Evolutionary conservation across 1,140 invertebrate species (phyloP).

Genomic region (Tribolium castaneum): DNA sequence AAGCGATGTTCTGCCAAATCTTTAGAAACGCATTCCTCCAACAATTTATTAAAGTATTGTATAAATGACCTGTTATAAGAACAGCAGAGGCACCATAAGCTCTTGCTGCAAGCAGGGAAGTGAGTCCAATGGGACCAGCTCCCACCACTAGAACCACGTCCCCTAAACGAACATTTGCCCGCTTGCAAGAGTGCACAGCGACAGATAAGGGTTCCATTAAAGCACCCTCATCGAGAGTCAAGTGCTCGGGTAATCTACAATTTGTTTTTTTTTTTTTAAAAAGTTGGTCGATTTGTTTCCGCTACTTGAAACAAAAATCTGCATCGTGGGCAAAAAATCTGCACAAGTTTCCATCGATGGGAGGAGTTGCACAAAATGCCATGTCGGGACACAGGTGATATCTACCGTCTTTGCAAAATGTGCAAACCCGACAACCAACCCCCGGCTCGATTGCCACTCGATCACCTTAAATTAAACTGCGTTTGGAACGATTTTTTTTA

Average conservation of each 20-base stretch:
- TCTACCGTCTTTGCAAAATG: slow-evolving; percentile 85
- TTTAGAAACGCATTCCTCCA: slow-evolving; percentile 58
- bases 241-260: slow-evolving; percentile 86
- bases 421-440: slow-evolving; percentile 85
- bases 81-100: slow-evolving; percentile 88
- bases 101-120: slow-evolving; percentile 85
- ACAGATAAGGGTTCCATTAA: slow-evolving; percentile 92
- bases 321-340: slow-evolving; percentile 89
- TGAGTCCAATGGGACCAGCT: slow-evolving; percentile 91
- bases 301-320: slow-evolving; percentile 92
- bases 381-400: slow-evolving; percentile 94
- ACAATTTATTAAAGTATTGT: background rate
- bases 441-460: slow-evolving; percentile 94
- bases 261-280: background rate
- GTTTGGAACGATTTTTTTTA: background rate
- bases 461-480: slow-evolving; percentile 71
- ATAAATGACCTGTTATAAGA: slow-evolving; percentile 78
- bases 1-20: slow-evolving; percentile 81
- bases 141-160: slow-evolving; percentile 86
- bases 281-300: slow-evolving; percentile 4
- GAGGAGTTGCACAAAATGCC: slow-evolving; percentile 90
- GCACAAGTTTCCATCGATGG: slow-evolving; percentile 84
- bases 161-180: slow-evolving; percentile 79
- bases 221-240: slow-evolving; percentile 93
- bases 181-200: slow-evolving; percentile 89